A percentile compares a stretch with the other conserved stretches of the same genome.
Conservation (phyloP, 2,888 invertebrate species). For the Hypomecis punctinalis region DNA sequence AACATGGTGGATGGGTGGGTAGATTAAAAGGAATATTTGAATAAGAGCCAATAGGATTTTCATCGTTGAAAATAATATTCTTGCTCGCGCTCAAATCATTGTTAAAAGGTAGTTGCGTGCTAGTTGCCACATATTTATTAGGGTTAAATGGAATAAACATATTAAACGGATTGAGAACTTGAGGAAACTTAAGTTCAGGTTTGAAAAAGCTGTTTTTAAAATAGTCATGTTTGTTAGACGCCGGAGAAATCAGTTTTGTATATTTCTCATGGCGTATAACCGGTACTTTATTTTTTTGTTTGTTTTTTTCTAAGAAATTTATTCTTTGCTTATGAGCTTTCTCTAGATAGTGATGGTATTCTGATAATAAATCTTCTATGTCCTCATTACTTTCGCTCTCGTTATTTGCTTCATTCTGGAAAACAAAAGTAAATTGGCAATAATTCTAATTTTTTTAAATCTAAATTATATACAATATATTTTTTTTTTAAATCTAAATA, state of each 20-base stretch:
- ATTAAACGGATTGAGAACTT: conserved; percentile 58
- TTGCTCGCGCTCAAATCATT: conserved; percentile 45
- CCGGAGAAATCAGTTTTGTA: conserved; percentile 51
- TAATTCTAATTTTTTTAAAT: too few species aligned
- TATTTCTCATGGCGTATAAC: conserved; percentile 63
- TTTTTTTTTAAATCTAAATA: too few species aligned
- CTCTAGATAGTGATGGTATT: conserved; percentile 75
- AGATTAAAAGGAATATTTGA: conserved; percentile 44
- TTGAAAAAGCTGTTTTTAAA: conserved; percentile 54
- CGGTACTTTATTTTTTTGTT: conserved; percentile 74
- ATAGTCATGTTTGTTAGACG: conserved; percentile 48
- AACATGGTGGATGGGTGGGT: conserved; percentile 52
- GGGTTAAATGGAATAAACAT: conserved; percentile 60
- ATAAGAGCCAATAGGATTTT: conserved; percentile 47
- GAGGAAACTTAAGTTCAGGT: conserved; percentile 48
- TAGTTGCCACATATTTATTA: conserved; percentile 52
- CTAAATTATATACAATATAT: too few species aligned
- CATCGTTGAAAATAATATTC: conserved; percentile 48
- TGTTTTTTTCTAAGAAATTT: conserved; percentile 64
- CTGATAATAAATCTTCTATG: conserved; percentile 69
- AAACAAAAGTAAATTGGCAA: conserved; percentile 4
- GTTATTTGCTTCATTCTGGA: conserved; percentile 64
- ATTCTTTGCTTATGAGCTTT: conserved; percentile 72
- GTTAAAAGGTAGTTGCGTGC: conserved; percentile 42
- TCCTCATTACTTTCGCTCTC: conserved; percentile 73